phyloP scores from a whole-genome alignment of 2,888 invertebrate genomes.

The Listrodromus nycthemerus region DNA sequence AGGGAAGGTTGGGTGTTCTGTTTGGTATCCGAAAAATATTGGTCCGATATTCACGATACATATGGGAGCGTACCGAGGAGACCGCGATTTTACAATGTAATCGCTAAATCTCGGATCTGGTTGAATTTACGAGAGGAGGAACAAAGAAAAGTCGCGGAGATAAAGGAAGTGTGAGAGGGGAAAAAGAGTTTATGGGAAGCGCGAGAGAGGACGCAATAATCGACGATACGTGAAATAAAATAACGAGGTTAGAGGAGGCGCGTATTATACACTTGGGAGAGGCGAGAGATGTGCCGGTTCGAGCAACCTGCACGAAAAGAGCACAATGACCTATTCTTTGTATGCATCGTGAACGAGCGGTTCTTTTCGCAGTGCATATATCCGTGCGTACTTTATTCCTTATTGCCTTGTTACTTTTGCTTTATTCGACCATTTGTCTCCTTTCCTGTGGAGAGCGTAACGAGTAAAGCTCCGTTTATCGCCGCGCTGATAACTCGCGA shows the following conservation, averaged over 20 bases:
- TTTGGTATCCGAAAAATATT: constrained; percentile 2
- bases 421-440: constrained; percentile 43
- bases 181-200: neutral
- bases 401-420: constrained; percentile 46
- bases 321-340: constrained; percentile 44
- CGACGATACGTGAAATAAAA: constrained; percentile 42
- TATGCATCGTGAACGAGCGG: constrained; percentile 15
- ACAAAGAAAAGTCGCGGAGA: constrained; percentile 27
- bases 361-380: neutral
- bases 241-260: constrained; percentile 34
- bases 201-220: constrained; percentile 37
- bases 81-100: constrained; percentile 58
- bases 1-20: too few species aligned
- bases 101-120: constrained; percentile 51
- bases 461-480: neutral
- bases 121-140: constrained; percentile 35
- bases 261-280: neutral
- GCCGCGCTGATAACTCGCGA: constrained; percentile 1
- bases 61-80: neutral
- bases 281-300: neutral
- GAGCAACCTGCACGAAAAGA: neutral
- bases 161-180: neutral
- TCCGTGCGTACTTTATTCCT: constrained; percentile 37
- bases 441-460: neutral
- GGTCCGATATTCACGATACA: neutral